Percentiles rank a stretch among this genome's conserved stretches.
Evolutionary conservation across 2,797 vertebrate genomes (phyloP).

Genomic region (Hoplostethus mediterraneus): DNA sequence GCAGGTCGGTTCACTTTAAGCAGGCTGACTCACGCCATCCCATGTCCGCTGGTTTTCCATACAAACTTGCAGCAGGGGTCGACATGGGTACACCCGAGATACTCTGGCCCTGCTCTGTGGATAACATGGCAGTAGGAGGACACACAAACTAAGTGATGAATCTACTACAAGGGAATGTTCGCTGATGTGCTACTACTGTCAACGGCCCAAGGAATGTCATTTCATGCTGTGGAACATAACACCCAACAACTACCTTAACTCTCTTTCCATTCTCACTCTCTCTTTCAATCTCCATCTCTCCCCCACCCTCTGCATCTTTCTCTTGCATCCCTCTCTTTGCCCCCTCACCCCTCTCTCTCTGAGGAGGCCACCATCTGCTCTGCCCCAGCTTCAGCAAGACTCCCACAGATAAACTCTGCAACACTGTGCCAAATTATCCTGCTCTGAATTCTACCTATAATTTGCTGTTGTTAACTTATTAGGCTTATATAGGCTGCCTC

Average conservation of each 20-base stretch:
- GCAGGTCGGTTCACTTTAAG: too few species aligned
- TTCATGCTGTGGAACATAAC: slow-evolving; percentile 76
- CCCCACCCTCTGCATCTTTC: neutral
- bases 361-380: slow-evolving; percentile 7
- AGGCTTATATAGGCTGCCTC: neutral
- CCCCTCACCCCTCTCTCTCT: neutral
- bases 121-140: slow-evolving; percentile 1
- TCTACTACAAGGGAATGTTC: slow-evolving; percentile 63
- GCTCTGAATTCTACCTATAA: neutral
- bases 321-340: neutral
- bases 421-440: neutral
- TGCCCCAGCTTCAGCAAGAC: too few species aligned
- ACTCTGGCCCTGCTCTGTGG: neutral
- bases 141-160: slow-evolving; percentile 15
- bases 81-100: too few species aligned
- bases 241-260: slow-evolving; percentile 61
- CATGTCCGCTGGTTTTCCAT: too few species aligned
- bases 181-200: slow-evolving; percentile 68
- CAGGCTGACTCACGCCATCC: too few species aligned
- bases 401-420: slow-evolving; percentile 6
- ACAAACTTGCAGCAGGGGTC: too few species aligned
- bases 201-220: slow-evolving; percentile 75
- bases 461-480: slow-evolving; percentile 22
- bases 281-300: neutral
- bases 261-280: neutral